phyloP scores from a whole-genome alignment of 2,113 vertebrate genomes.

The Rhynchopsitta pachyrhyncha region DNA sequence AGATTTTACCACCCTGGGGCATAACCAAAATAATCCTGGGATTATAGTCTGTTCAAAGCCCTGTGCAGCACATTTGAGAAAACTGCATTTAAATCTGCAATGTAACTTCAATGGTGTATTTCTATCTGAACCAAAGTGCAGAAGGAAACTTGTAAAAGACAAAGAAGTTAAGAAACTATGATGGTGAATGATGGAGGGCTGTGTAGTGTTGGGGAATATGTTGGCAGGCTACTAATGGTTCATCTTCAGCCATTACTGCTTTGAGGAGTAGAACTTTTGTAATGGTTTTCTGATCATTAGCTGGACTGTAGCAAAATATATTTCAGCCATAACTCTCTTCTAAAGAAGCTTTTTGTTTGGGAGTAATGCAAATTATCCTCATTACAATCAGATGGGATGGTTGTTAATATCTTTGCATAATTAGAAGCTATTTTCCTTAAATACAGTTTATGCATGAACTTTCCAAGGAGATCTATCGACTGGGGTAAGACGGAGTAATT shows the following conservation, averaged over 20 bases:
- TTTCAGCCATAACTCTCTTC: constrained; percentile 43
- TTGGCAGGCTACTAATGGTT: not conserved
- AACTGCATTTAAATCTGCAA: not conserved
- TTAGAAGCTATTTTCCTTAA: constrained; percentile 68
- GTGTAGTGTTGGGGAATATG: rapidly evolving
- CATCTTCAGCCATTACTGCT: not conserved
- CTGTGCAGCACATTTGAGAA: not conserved
- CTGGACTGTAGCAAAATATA: constrained; percentile 30
- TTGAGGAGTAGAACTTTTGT: not conserved
- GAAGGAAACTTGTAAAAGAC: not conserved
- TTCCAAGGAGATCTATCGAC: constrained; percentile 44
- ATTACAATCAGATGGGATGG: constrained; percentile 67
- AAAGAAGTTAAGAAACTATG: not conserved
- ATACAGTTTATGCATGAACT: constrained; percentile 51
- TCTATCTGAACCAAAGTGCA: not conserved
- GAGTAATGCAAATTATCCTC: constrained; percentile 68
- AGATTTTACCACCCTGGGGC: not conserved
- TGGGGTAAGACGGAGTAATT: constrained; percentile 25
- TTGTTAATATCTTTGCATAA: constrained; percentile 69
- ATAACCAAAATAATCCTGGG: not conserved
- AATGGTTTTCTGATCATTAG: constrained; percentile 29
- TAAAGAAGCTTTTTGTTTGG: constrained; percentile 26
- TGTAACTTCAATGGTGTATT: not conserved
- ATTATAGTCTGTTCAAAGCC: not conserved
- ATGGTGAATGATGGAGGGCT: not conserved